Evolutionary conservation across 2,797 vertebrate species (phyloP), one percentile per base, ranked within the genome.

Genomic region (Manis pentadactyla): DNA sequence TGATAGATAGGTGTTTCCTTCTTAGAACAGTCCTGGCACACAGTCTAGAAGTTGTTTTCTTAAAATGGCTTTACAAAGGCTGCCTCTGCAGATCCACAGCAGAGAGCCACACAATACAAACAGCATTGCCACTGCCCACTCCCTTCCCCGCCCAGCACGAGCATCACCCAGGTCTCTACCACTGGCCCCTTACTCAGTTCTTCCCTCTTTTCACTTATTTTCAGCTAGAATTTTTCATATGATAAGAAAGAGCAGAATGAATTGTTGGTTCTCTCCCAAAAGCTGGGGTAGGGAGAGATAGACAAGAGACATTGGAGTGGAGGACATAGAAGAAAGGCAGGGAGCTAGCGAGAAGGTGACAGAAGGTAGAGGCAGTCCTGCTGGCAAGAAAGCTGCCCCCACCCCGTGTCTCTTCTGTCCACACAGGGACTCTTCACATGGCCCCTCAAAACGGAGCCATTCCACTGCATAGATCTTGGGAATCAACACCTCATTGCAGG

Each of bases 181-280:
- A 57, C 23, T 14, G 49, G 13, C 21, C 34, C 42, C 15, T 46
- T 49, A 5, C 49, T 49, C 55, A 46, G 13, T 7, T 84, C 59
- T 64, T 53, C n/a, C 69, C 31, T 34, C 31, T 71, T 66, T 68
- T 13, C 78, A 84, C 17, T 84, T 86, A 53, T 71, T 79, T 63
- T 63, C 42, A 21, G 18, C 83, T 96, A 51, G 55, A 19, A 85
- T 71, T 71, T 49, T 25, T 84, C 39, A 18, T 8, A 34, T 51
- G 61, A 37, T 39, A 81, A 85, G 75, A 79, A 88, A 90, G 53
- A 94, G 64, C 42, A 59, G 68, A 85, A 89, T 34, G 66, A 81
- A 4, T 87, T 68, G 88, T 86, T 77, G 31, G 15, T 84, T 19
- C 73, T 90, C 17, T 90, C 79, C 31, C 53, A 51, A 29, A 74